A percentile compares a stretch with the other conserved stretches of the same genome.
phyloP scores from a whole-genome alignment of 30 jellyfish, hydroid and myxozoan species.

The Cassiopea andromeda region DNA sequence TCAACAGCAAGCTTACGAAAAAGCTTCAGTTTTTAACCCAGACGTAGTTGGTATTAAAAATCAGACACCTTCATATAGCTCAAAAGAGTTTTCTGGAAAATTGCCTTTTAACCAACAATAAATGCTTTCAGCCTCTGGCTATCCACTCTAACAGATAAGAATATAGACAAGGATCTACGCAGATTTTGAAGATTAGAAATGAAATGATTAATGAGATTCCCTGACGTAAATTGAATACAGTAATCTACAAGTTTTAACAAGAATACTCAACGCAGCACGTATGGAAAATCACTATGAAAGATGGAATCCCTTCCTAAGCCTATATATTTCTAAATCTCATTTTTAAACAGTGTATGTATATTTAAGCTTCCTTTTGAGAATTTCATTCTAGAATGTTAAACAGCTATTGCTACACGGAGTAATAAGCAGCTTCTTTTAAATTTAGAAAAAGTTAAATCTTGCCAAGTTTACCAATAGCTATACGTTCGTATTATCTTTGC shows the following conservation, averaged over 20 bases:
- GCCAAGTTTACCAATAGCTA: too few relatives aligned
- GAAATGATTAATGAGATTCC: conserved; percentile 15
- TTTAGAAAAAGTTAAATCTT: too few relatives aligned
- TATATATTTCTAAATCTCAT: too few relatives aligned
- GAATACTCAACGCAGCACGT: neutral
- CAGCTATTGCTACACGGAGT: too few relatives aligned
- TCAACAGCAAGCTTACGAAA: too few relatives aligned
- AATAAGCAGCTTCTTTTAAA: too few relatives aligned
- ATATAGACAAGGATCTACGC: conserved; percentile 1
- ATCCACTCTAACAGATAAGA: conserved; percentile 12
- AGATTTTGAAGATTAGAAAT: conserved; percentile 14
- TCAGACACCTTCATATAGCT: neutral
- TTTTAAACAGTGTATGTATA: too few relatives aligned
- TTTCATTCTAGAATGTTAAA: too few relatives aligned
- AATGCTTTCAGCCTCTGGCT: conserved; percentile 12
- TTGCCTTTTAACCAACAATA: neutral
- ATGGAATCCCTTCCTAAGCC: neutral
- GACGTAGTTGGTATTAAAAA: neutral
- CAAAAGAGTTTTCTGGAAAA: neutral
- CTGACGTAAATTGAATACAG: conserved; percentile 11
- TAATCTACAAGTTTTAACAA: conserved; percentile 6
- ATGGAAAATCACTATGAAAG: neutral
- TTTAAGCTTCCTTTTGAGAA: too few relatives aligned
- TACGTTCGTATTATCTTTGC: too few relatives aligned
- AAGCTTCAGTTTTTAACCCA: too few relatives aligned